Evolutionary conservation across 92 coral and sea anemone genomes (phyloP), one percentile per base, ranked within the genome.

Genomic region (Umimayanthus chanpuru): DNA sequence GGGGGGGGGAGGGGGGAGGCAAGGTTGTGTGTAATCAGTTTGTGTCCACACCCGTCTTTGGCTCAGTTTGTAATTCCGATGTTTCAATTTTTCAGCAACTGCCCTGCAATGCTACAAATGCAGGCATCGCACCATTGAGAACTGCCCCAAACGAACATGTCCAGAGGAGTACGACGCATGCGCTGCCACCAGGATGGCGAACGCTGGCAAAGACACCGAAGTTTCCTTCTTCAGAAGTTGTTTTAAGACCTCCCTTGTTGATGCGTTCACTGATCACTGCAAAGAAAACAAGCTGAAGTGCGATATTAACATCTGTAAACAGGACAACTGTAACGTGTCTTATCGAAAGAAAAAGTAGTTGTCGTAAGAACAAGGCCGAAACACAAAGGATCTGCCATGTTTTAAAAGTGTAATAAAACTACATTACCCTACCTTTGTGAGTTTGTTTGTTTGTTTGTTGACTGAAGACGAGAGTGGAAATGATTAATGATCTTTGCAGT

Each of bases 61-160:
- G 50, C 36, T 47, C 50, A 47, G 68, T 18, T 61, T 61, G 1
- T 61, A 61, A 16, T 23, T 8, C 68, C 7, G 68, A 32, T 75
- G 14, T 36, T 80, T 80, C 2, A 25, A 53, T 61, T 80, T 61
- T 56, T 80, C 49, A 80, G 85, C 41, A 8, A 29, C 70, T 36
- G 85, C 85, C 49, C 70, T 80, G 14, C 72, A 55, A 72, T 80
- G 85, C 70, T 80, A 80, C 72, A 80, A 80, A 61, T 80, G 85
- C 72, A 80, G 12, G 56, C 66, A 32, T 32, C 67, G 70, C 5
- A 53, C 43, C 23, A 21, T 55, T 30, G 44, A 80, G 1, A 36
- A 26, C 40, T 80, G 85, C 25, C 72, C 85, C 28, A 80, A 80
- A 64, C 47, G 12, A 32, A 56, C 72, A 6, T 80, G 85, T 80